These are phyloP conservation scores for Anthopleura xanthogrammica DNA, from an alignment of 92 coral and sea anemone genomes.

Conservation along the genomic window DNA sequence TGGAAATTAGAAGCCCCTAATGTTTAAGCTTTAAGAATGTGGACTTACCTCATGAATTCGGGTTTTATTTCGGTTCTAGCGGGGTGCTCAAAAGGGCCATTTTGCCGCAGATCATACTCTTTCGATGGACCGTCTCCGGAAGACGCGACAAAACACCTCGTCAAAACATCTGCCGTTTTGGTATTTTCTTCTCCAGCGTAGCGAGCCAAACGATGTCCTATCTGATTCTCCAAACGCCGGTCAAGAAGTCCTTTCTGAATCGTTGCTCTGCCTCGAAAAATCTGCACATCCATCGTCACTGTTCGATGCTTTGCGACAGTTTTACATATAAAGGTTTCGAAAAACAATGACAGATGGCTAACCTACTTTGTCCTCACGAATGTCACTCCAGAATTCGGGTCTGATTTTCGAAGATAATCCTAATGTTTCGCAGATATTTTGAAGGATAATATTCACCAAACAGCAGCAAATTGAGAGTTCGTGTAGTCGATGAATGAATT, in stretches of 20 bases:
- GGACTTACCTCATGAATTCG: slow-evolving; percentile 50
- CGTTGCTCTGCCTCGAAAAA: background rate
- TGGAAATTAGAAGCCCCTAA: background rate
- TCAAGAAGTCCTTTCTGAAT: background rate
- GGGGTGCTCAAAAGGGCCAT: slow-evolving; percentile 22
- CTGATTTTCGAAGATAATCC: slow-evolving; percentile 23
- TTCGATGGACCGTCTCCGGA: slow-evolving; percentile 32
- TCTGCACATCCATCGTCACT: slow-evolving; percentile 24
- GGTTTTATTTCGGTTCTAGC: slow-evolving; percentile 39
- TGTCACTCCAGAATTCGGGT: slow-evolving; percentile 19
- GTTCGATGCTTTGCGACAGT: background rate
- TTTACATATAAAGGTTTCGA: background rate
- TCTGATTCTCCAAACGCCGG: slow-evolving; percentile 12
- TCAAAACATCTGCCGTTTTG: slow-evolving; percentile 42
- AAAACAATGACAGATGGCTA: slow-evolving; percentile 6
- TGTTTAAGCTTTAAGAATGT: background rate
- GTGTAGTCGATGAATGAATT: background rate
- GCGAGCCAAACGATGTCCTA: slow-evolving; percentile 6
- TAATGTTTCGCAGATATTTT: background rate
- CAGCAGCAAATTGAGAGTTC: background rate
- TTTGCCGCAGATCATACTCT: slow-evolving; percentile 37
- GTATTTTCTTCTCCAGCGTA: slow-evolving; percentile 20
- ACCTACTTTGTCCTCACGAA: background rate
- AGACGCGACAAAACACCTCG: slow-evolving; percentile 34
- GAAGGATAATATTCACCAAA: background rate